These are phyloP conservation scores for Podargus strigoides DNA, from an alignment of 2,797 vertebrate genomes.

Conservation along the genomic window DNA sequence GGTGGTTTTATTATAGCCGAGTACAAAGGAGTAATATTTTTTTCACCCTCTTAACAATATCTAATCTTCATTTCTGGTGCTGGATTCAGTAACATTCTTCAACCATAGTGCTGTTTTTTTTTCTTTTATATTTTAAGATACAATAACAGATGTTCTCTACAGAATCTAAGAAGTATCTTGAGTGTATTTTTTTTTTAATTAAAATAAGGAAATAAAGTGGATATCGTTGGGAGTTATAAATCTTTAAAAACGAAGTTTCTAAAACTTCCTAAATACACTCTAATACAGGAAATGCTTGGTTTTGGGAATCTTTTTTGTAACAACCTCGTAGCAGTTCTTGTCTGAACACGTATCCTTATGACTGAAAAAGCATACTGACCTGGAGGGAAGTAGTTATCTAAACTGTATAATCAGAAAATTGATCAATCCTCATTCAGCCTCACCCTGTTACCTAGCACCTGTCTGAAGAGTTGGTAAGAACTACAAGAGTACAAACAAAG, in stretches of 20 bases:
- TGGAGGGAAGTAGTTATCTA: neutral
- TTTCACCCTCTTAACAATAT: neutral
- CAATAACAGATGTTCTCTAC: neutral
- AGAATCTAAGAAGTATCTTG: neutral
- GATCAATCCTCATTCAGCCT: neutral
- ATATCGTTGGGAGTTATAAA: neutral
- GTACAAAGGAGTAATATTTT: neutral
- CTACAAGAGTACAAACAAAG: neutral
- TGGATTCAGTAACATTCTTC: neutral
- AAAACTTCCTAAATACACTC: neutral
- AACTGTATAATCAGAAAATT: neutral
- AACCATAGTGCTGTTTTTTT: neutral
- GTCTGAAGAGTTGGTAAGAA: neutral
- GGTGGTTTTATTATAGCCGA: neutral
- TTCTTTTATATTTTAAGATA: neutral
- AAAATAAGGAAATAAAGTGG: neutral
- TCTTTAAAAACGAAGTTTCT: neutral
- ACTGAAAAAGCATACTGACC: neutral
- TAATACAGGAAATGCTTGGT: neutral
- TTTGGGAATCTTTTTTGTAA: neutral
- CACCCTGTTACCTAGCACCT: neutral
- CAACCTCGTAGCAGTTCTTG: neutral
- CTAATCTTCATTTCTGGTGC: neutral
- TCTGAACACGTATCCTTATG: neutral
- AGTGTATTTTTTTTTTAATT: neutral